Conservation (phyloP, 2,113 vertebrate species). For the Anthoscopus minutus region DNA sequence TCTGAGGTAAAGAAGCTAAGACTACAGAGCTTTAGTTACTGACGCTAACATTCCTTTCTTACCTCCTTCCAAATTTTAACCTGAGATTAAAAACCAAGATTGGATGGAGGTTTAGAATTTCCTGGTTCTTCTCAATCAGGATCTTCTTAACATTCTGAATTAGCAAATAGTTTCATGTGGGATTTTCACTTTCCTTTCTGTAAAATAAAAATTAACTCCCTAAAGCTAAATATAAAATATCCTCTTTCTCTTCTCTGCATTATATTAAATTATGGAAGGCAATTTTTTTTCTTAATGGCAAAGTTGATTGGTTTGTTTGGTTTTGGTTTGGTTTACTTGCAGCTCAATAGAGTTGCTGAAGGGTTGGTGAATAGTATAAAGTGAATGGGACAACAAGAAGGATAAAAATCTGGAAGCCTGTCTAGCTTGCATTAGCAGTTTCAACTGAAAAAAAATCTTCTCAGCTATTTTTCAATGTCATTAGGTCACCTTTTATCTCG, state of each 20-base stretch:
- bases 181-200: not conserved
- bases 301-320: not conserved
- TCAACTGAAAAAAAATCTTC: not conserved
- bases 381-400: not conserved
- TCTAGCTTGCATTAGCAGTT: not conserved
- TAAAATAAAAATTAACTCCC: not conserved
- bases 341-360: not conserved
- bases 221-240: not conserved
- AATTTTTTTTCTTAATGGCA: not conserved
- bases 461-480: not conserved
- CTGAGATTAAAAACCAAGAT: not conserved
- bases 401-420: not conserved
- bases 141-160: not conserved
- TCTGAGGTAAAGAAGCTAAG: not conserved
- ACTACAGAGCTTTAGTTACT: not conserved
- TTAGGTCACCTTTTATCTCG: not conserved
- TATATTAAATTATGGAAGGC: not conserved
- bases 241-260: not conserved
- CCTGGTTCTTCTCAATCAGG: not conserved
- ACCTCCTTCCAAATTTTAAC: not conserved
- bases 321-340: not conserved
- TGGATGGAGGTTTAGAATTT: not conserved
- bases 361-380: not conserved
- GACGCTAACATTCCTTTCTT: not conserved
- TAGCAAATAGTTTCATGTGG: not conserved